Percentiles rank a stretch among this genome's conserved stretches.
These are phyloP conservation scores for Triops cancriformis DNA, from an alignment of 1,140 invertebrate species.

Conservation along the genomic window DNA sequence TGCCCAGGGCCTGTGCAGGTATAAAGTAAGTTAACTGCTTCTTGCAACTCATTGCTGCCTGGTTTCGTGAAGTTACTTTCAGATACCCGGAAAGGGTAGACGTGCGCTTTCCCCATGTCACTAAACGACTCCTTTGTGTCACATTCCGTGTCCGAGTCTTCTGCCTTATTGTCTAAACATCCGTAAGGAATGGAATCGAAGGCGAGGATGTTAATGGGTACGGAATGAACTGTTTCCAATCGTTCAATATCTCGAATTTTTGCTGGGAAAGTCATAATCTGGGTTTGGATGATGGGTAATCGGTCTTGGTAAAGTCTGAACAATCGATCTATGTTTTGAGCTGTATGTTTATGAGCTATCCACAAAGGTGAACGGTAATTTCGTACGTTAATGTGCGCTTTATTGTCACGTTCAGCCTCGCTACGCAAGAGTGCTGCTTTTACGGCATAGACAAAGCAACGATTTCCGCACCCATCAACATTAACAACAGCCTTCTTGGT, in stretches of 20 bases:
- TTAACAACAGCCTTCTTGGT: too few species aligned
- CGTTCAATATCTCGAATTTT: too few species aligned
- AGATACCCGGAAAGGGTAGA: too few species aligned
- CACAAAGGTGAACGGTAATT: background rate
- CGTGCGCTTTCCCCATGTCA: background rate
- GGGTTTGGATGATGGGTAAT: background rate
- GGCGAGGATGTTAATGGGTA: background rate
- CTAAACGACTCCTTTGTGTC: background rate
- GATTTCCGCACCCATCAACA: too few species aligned
- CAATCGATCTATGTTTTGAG: background rate
- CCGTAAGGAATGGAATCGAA: background rate
- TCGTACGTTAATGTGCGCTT: background rate
- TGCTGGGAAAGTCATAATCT: background rate
- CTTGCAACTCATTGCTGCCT: too few species aligned
- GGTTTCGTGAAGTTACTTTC: too few species aligned
- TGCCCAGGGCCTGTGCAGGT: too few species aligned
- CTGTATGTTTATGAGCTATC: background rate
- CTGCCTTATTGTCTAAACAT: background rate
- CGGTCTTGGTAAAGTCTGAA: background rate
- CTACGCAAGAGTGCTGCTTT: too few species aligned
- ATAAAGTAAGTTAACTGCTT: too few species aligned
- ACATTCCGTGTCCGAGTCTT: background rate
- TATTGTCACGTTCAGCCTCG: too few species aligned
- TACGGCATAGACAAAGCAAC: too few species aligned
- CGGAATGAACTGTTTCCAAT: too few species aligned